Evolutionary conservation across 2,797 vertebrate genomes (phyloP), one percentile per base, ranked within the genome.

Genomic region (Lerista edwardsae): DNA sequence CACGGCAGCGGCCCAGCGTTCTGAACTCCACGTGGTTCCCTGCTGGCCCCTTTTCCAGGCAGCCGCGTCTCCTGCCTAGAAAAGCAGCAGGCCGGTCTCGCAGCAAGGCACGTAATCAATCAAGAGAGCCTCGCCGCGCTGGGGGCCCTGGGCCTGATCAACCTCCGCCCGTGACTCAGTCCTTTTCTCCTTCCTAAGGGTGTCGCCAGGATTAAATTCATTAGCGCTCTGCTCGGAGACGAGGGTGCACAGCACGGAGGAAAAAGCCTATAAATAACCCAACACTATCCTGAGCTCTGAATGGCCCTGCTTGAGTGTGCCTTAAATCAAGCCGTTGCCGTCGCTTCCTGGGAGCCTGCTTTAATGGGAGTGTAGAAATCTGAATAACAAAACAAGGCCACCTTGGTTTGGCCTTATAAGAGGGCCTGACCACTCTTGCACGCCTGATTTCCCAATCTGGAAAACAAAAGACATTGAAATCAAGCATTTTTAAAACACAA

Each of bases 301-400:
- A 93, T 93, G 90, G 88, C 88, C 91, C 89, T 88, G 90, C 82
- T 88, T 69, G 84, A 82, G 83, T 92, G 88, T 90, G 89, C 87
- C 88, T 94, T 90, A 93, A 94, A 92, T 94, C 89, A 89, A 85
- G 76, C 88, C 86, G 88, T 61, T 90, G 93, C 91, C 79, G 85
- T 47, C 83, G 87, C 83, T 90, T 93, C 92, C 80, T 90, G 88
- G 78, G 86, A 86, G 88, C 74, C 86, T 84, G 91, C 86, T 92
- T 92, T 91, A 92, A 91, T 90, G 89, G 87, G 84, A 90, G 91
- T 80, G 91, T 87, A 83, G 90, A 91, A 92, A 92, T 90, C 90
- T 91, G 88, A 93, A 93, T 94, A 91, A 93, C 92, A 94, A 94
- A 92, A 91, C 92, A 81, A 89, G 88, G 80, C 92, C 86, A 93